Percentiles rank a stretch among this genome's conserved stretches.
Conservation (phyloP, 2,797 vertebrate species). For the Amphiprion clarkii region DNA sequence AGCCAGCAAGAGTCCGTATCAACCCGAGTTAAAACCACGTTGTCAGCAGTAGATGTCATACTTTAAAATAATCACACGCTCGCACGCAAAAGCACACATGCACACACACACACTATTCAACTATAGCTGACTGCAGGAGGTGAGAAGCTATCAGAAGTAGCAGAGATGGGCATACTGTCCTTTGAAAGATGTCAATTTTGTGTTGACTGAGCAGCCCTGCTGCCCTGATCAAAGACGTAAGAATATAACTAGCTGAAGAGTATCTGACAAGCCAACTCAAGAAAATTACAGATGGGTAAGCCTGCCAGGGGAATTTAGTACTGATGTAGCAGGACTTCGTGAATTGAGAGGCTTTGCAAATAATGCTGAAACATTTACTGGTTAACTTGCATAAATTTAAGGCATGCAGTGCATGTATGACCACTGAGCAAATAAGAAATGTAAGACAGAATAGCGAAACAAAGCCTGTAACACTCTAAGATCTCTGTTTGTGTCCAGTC, state of each 20-base stretch:
- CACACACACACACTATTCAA: slow-evolving; percentile 2
- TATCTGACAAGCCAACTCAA: not conserved
- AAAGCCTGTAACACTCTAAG: not conserved
- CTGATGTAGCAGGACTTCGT: not conserved
- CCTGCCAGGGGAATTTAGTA: slow-evolving; percentile 32
- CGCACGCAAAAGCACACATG: not conserved
- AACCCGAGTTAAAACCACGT: slow-evolving; percentile 38
- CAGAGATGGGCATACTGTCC: slow-evolving; percentile 32
- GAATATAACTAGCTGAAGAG: slow-evolving; percentile 33
- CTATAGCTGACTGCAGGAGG: slow-evolving; percentile 35
- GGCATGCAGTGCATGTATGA: not conserved
- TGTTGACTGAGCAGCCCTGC: slow-evolving; percentile 55
- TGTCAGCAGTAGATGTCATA: slow-evolving; percentile 56
- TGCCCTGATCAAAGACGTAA: slow-evolving; percentile 52
- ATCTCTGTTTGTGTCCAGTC: slow-evolving; percentile 24
- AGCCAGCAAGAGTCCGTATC: slow-evolving; percentile 41
- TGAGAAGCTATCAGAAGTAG: slow-evolving; percentile 24
- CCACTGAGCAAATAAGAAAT: slow-evolving; percentile 19
- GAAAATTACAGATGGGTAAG: slow-evolving; percentile 16
- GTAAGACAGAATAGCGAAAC: slow-evolving; percentile 8
- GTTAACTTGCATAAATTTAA: not conserved
- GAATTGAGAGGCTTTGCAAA: slow-evolving; percentile 26
- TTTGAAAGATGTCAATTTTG: slow-evolving; percentile 41
- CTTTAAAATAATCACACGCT: slow-evolving; percentile 3
- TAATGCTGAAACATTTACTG: slow-evolving; percentile 20